phyloP scores from a whole-genome alignment of 2,113 vertebrate genomes.

The Notothenia rossii region DNA sequence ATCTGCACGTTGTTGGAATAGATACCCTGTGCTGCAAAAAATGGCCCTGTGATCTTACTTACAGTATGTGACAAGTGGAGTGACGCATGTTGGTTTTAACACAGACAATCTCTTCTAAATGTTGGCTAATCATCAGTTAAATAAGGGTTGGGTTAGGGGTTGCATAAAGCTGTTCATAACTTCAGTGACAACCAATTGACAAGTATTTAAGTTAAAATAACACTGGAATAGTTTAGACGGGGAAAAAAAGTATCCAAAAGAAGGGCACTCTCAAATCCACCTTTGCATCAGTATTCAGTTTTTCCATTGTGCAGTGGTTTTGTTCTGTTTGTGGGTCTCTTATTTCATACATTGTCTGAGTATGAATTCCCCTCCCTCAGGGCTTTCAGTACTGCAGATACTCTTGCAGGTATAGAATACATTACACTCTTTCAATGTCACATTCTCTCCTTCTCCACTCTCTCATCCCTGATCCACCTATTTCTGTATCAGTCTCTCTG shows the following conservation, averaged over 20 bases:
- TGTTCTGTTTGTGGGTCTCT: background rate
- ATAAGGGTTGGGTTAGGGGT: too few species aligned
- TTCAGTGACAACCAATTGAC: too few species aligned
- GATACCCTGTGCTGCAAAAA: too few species aligned
- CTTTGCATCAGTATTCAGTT: background rate
- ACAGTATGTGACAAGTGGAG: too few species aligned
- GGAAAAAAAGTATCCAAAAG: background rate
- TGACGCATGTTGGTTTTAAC: too few species aligned
- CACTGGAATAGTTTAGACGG: background rate
- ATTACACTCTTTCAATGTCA: constrained; percentile 6
- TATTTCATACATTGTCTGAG: background rate
- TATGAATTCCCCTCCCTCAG: constrained; percentile 1
- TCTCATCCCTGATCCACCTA: background rate
- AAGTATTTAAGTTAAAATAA: background rate
- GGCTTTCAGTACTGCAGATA: background rate
- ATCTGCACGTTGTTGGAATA: too few species aligned
- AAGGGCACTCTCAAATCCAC: background rate
- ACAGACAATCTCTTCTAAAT: too few species aligned
- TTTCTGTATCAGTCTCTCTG: background rate
- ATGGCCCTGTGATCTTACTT: too few species aligned
- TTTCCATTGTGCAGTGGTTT: background rate
- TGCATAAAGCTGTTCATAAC: too few species aligned
- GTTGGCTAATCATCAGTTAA: too few species aligned
- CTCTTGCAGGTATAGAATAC: background rate
- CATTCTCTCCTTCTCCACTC: background rate